These are phyloP conservation scores for Sisyra terminalis DNA, from an alignment of 2,888 invertebrate genomes.

Conservation along the genomic window DNA sequence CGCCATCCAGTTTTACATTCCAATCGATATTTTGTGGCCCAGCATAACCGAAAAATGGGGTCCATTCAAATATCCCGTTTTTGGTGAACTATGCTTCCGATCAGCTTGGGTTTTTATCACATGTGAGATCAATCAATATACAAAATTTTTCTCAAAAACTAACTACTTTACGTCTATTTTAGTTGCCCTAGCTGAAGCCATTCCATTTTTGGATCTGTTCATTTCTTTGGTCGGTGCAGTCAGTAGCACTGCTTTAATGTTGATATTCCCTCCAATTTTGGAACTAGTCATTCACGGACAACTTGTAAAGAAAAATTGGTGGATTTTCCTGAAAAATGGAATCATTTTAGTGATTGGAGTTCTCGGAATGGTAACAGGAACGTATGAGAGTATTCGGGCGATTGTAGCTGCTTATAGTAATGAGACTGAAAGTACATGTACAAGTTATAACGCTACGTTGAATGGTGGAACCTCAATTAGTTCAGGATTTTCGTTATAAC, in stretches of 20 bases:
- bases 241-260: constrained; percentile 71
- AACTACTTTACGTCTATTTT: constrained; percentile 13
- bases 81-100: constrained; percentile 54
- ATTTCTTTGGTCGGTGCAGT: constrained; percentile 86
- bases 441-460: no score
- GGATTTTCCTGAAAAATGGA: constrained; percentile 38
- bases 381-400: constrained; percentile 45
- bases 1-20: constrained; percentile 90
- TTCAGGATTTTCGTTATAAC: no score
- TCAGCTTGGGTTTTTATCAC: constrained; percentile 59
- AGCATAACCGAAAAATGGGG: constrained; percentile 35
- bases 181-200: constrained; percentile 73
- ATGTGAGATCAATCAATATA: constrained; percentile 43
- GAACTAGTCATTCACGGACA: constrained; percentile 46
- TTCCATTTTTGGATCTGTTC: constrained; percentile 72
- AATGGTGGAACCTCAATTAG: no score
- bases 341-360: constrained; percentile 49
- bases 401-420: no score
- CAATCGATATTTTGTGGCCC: constrained; percentile 81
- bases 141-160: background rate
- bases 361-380: constrained; percentile 56
- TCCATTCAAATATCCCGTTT: constrained; percentile 35
- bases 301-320: constrained; percentile 13
- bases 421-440: no score
- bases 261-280: constrained; percentile 77